Conservation (phyloP, 2,888 invertebrate species). For the Pyrocoelia pectoralis region DNA sequence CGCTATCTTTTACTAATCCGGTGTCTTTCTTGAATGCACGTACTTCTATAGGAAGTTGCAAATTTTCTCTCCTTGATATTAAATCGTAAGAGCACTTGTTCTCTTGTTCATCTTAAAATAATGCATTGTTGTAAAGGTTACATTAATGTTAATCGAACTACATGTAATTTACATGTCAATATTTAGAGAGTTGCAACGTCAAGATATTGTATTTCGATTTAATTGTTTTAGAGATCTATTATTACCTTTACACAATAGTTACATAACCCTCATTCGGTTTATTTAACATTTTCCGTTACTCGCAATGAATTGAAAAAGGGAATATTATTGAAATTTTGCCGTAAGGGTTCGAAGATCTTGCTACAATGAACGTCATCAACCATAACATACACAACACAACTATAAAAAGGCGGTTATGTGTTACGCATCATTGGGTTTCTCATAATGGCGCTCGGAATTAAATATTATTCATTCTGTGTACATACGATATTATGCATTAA, state of each 20-base stretch:
- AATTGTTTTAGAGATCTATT: constrained; percentile 6
- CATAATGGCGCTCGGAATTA: background rate
- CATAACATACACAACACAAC: background rate
- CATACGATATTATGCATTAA: no score
- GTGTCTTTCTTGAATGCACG: no score
- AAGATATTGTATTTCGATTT: background rate
- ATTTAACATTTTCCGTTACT: background rate
- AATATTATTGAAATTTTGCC: background rate
- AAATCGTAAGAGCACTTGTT: no score
- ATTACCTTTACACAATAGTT: background rate
- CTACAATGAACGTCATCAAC: background rate
- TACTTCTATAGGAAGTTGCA: background rate
- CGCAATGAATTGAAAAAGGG: background rate
- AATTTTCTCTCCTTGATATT: background rate
- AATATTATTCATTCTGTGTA: background rate
- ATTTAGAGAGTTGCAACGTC: background rate
- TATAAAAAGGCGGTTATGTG: background rate
- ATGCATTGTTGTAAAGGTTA: no score
- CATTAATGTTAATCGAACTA: no score
- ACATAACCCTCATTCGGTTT: background rate
- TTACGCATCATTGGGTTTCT: background rate
- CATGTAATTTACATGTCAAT: no score
- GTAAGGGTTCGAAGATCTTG: background rate
- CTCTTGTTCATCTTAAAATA: no score
- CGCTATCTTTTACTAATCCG: no score